Evolutionary conservation across 2,797 vertebrate species (phyloP).

Genomic region (Naso thynnoides): DNA sequence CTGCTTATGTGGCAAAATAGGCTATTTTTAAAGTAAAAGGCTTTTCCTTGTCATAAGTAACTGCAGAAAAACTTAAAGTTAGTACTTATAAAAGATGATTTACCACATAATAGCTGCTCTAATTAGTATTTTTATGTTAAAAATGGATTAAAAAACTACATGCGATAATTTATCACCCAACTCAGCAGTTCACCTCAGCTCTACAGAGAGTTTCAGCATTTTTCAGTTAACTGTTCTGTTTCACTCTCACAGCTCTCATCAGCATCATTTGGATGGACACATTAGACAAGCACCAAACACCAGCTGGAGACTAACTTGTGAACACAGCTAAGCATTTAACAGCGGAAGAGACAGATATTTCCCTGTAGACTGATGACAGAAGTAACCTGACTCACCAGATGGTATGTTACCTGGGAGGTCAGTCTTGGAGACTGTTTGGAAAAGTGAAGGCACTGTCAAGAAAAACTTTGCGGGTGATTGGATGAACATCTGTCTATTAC

Average conservation of each 20-base stretch:
- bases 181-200: background rate
- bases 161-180: background rate
- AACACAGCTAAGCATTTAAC: slow-evolving; percentile 8
- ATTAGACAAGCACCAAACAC: slow-evolving; percentile 4
- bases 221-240: background rate
- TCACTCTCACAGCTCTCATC: background rate
- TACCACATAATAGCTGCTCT: background rate
- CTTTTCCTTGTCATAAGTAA: background rate
- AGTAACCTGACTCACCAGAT: background rate
- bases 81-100: background rate
- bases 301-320: background rate
- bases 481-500: too few species aligned
- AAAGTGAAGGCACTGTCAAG: too few species aligned
- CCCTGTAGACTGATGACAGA: slow-evolving; percentile 19
- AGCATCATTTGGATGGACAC: background rate
- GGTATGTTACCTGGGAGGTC: too few species aligned
- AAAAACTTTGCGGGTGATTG: too few species aligned
- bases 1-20: background rate
- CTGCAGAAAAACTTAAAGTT: background rate
- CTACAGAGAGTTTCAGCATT: background rate
- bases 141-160: background rate
- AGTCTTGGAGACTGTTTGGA: too few species aligned
- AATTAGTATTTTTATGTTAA: background rate
- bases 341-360: slow-evolving; percentile 26
- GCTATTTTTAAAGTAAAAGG: background rate